phyloP scores from a whole-genome alignment of 2,888 invertebrate genomes.

The Hydrotaea diabolus region DNA sequence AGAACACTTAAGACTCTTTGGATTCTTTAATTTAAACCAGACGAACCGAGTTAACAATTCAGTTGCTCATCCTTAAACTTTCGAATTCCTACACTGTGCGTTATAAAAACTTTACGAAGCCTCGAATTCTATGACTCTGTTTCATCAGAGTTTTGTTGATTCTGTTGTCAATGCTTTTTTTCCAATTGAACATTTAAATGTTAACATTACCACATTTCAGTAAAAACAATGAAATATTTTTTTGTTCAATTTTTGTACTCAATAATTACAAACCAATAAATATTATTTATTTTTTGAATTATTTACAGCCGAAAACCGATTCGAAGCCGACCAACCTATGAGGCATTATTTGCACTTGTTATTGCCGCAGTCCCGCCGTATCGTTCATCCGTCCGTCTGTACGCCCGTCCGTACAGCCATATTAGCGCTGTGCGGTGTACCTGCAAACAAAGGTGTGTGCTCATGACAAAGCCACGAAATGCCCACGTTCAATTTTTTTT shows the following conservation, averaged over 20 bases:
- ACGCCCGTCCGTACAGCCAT: conserved; percentile 7
- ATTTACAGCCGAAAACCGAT: conserved; percentile 42
- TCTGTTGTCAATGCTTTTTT: not conserved
- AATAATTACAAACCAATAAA: conserved; percentile 58
- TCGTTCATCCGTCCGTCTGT: not conserved
- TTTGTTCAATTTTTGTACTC: conserved; percentile 22
- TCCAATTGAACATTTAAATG: not conserved
- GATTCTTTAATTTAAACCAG: too few relatives aligned
- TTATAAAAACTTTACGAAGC: too few relatives aligned
- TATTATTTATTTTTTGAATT: conserved; percentile 52
- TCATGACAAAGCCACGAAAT: conserved; percentile 47
- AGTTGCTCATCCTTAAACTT: too few relatives aligned
- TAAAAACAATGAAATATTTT: conserved; percentile 36
- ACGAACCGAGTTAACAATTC: too few relatives aligned
- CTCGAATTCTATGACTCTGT: too few relatives aligned
- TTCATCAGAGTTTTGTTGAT: too few relatives aligned
- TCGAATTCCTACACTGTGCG: too few relatives aligned
- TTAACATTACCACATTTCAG: conserved; percentile 40
- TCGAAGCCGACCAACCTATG: conserved; percentile 33
- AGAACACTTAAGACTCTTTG: too few relatives aligned
- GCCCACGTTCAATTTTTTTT: conserved; percentile 58
- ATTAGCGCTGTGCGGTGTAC: not conserved
- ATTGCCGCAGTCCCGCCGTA: conserved; percentile 33
- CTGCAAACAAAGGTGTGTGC: conserved; percentile 45
- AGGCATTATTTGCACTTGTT: conserved; percentile 46